These are phyloP conservation scores for Pteromalus puparum DNA, from an alignment of 1,140 invertebrate genomes.

Conservation along the genomic window DNA sequence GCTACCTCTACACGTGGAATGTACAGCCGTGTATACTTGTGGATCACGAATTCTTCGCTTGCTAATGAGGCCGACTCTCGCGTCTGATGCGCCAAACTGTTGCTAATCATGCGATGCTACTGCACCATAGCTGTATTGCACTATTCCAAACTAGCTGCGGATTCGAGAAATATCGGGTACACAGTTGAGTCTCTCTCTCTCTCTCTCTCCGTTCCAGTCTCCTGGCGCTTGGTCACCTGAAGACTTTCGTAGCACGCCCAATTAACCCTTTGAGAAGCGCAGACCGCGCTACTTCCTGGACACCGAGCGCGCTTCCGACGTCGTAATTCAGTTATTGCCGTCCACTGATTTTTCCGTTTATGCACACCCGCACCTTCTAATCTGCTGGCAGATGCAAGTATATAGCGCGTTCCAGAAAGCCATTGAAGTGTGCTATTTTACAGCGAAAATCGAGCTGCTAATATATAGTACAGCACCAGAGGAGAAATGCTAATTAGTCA, in stretches of 20 bases:
- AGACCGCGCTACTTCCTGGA: conserved; percentile 61
- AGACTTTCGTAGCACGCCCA: conserved; percentile 70
- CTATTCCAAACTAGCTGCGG: too few relatives aligned
- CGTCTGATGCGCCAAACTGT: neutral
- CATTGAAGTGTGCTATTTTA: too few relatives aligned
- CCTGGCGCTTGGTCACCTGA: conserved; percentile 72
- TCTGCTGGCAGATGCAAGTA: too few relatives aligned
- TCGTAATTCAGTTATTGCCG: conserved; percentile 68
- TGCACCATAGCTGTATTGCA: too few relatives aligned
- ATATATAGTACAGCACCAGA: neutral
- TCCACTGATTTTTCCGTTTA: conserved; percentile 60
- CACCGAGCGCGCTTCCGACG: conserved; percentile 70
- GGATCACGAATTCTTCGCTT: neutral
- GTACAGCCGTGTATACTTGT: too few relatives aligned
- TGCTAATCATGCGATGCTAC: neutral
- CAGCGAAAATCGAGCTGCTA: too few relatives aligned
- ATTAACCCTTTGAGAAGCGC: conserved; percentile 74
- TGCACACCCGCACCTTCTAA: too few relatives aligned
- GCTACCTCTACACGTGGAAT: neutral
- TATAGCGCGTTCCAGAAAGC: too few relatives aligned
- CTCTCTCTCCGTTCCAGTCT: conserved; percentile 67
- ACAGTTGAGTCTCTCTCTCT: too few relatives aligned
- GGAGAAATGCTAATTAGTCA: neutral
- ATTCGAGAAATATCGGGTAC: too few relatives aligned
- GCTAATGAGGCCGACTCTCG: neutral